Conservation (phyloP, 1,140 invertebrate species). For the Berghia stephanieae region DNA sequence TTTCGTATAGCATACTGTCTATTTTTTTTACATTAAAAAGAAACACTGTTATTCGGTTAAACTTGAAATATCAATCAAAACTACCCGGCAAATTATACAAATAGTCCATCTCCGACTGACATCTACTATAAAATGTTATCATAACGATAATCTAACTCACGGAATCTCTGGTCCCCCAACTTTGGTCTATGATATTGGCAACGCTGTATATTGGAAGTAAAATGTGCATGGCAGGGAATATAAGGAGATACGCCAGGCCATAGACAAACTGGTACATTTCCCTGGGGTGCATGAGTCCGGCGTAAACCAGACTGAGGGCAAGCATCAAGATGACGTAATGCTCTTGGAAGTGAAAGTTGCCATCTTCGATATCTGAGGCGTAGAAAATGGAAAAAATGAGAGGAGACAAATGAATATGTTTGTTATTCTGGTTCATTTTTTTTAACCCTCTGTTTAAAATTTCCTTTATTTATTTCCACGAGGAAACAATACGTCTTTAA, state of each 20-base stretch:
- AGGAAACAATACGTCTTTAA: no score
- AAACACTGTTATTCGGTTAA: no score
- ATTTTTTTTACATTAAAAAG: no score
- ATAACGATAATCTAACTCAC: no score
- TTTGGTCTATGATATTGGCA: slow-evolving; percentile 52
- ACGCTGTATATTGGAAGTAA: slow-evolving; percentile 52
- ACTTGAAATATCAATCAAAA: no score
- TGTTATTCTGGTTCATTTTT: neutral
- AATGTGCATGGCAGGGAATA: slow-evolving; percentile 54
- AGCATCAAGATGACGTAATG: slow-evolving; percentile 51
- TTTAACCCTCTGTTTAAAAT: slow-evolving; percentile 1
- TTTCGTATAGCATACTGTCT: no score
- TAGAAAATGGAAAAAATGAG: no score
- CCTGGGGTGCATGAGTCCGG: slow-evolving; percentile 45
- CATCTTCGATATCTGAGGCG: slow-evolving; percentile 33
- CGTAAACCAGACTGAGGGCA: slow-evolving; percentile 44
- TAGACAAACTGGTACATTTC: slow-evolving; percentile 46
- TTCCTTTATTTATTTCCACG: no score
- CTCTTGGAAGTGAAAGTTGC: slow-evolving; percentile 41
- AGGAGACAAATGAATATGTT: no score
- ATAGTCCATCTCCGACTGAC: no score
- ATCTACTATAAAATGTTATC: no score
- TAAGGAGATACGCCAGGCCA: slow-evolving; percentile 48
- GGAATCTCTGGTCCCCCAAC: slow-evolving; percentile 52
- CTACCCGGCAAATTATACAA: no score